These are phyloP conservation scores for Rhopalosiphum maidis DNA, from an alignment of 1,140 invertebrate genomes.

Conservation along the genomic window DNA sequence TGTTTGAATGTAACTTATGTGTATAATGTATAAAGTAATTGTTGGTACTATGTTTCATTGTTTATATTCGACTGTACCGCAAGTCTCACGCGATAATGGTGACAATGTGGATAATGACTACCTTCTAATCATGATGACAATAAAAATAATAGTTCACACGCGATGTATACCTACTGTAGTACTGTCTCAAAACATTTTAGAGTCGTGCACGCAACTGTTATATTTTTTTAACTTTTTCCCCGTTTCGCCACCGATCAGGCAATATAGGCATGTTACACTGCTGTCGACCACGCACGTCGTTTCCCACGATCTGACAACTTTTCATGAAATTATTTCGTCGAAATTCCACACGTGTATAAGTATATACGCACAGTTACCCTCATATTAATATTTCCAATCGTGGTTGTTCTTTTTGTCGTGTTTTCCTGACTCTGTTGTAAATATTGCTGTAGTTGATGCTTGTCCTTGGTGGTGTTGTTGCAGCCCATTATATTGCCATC, in stretches of 20 bases:
- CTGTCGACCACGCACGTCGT: not conserved
- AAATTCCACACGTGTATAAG: not conserved
- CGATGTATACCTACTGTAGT: not conserved
- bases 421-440: conserved; percentile 35
- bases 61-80: not conserved
- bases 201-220: not conserved
- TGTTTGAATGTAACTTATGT: not conserved
- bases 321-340: conserved; percentile 26
- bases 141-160: conserved; percentile 2
- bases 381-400: not conserved
- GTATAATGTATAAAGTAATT: not conserved
- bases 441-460: not conserved
- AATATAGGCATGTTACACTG: not conserved
- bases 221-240: not conserved
- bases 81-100: not conserved
- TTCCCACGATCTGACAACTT: conserved; percentile 24
- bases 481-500: not conserved
- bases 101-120: not conserved
- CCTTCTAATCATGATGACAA: not conserved
- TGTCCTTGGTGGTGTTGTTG: conserved; percentile 37
- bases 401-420: not conserved
- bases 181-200: not conserved
- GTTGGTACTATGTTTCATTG: not conserved
- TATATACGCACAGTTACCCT: not conserved
- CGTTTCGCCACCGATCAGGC: not conserved